Evolutionary conservation across 2,888 invertebrate species (phyloP).

Genomic region (Sinohyriopsis cumingii): DNA sequence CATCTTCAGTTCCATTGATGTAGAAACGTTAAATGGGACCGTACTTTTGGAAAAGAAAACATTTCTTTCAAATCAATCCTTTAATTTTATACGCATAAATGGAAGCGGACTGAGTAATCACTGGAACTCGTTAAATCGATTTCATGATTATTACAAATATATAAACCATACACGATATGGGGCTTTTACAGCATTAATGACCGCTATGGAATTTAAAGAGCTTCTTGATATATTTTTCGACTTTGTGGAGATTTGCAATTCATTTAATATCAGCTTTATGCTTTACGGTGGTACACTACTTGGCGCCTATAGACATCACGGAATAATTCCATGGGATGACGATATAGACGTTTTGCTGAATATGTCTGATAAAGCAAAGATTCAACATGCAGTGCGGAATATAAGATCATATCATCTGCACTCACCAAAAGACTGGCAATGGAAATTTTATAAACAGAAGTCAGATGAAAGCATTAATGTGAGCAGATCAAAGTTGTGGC

Average conservation of each 20-base stretch:
- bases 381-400: constrained; percentile 14
- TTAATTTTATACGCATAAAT: too few species aligned
- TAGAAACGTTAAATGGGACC: too few species aligned
- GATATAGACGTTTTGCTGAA: constrained; percentile 44
- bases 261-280: constrained; percentile 25
- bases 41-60: too few species aligned
- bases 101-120: too few species aligned
- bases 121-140: too few species aligned
- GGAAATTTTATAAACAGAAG: constrained; percentile 35
- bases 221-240: constrained; percentile 16
- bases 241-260: constrained; percentile 17
- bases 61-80: too few species aligned
- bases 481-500: constrained; percentile 21
- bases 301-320: constrained; percentile 40
- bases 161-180: constrained; percentile 12
- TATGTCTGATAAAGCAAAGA: constrained; percentile 14
- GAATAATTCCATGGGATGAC: constrained; percentile 48
- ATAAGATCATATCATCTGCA: constrained; percentile 16
- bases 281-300: constrained; percentile 45
- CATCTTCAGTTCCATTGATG: too few species aligned
- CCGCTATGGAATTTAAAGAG: constrained; percentile 7
- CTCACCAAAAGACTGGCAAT: constrained; percentile 24
- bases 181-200: constrained; percentile 27
- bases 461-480: too few species aligned
- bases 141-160: neutral